Percentiles rank a stretch among this genome's conserved stretches.
Conservation (phyloP, 2,797 vertebrate genomes). For the Cetoscarus ocellatus region DNA sequence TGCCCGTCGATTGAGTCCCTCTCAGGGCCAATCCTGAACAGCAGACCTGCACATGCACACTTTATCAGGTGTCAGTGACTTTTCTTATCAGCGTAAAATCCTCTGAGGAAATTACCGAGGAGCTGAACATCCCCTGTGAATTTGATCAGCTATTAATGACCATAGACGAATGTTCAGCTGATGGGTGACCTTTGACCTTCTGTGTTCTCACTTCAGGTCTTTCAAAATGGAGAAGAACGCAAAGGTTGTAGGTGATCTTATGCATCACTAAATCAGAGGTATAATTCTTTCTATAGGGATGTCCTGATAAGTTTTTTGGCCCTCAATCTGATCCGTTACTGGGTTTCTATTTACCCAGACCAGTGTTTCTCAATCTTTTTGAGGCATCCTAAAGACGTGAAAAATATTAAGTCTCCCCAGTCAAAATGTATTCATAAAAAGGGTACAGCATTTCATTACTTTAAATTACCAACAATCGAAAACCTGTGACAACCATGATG, state of each 20-base stretch:
- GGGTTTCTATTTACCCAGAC: no score
- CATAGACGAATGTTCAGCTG: not conserved
- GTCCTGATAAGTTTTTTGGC: not conserved
- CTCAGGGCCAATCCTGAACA: not conserved
- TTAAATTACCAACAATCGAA: no score
- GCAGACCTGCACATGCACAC: constrained; percentile 19
- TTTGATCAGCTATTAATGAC: constrained; percentile 28
- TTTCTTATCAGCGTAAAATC: constrained; percentile 11
- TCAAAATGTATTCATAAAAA: no score
- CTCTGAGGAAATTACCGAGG: constrained; percentile 41
- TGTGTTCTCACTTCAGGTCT: not conserved
- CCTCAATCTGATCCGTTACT: not conserved
- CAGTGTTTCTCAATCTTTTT: no score
- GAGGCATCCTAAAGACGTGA: no score
- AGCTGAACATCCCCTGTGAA: constrained; percentile 16
- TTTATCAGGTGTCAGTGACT: constrained; percentile 7
- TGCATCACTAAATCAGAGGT: not conserved
- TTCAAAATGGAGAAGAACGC: not conserved
- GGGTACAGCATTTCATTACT: no score
- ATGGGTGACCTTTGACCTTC: constrained; percentile 18
- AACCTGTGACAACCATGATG: no score
- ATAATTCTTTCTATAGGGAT: not conserved
- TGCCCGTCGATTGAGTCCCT: constrained; percentile 29
- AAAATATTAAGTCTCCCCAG: no score
- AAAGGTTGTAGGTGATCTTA: not conserved